phyloP scores from a whole-genome alignment of 1,140 invertebrate species.

The Drosophila ananassae region DNA sequence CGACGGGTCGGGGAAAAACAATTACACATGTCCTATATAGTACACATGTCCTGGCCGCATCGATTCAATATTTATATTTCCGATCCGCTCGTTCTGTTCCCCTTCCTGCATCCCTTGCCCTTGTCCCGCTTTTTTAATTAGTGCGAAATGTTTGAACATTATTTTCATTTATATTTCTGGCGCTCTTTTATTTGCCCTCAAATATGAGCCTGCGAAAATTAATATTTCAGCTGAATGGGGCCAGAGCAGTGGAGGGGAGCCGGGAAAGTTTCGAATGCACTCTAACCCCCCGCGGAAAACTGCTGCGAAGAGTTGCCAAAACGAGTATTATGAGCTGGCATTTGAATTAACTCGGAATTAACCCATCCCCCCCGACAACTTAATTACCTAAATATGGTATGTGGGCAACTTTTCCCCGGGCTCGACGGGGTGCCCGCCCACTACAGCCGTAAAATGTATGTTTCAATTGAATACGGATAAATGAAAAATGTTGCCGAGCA shows the following conservation, averaged over 20 bases:
- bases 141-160: conserved; percentile 76
- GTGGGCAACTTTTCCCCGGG: conserved; percentile 27
- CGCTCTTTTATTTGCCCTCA: conserved; percentile 62
- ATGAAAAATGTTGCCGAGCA: conserved; percentile 3
- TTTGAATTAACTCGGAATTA: conserved; percentile 57
- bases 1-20: conserved; percentile 52
- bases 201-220: conserved; percentile 51
- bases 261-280: conserved; percentile 6
- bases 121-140: conserved; percentile 64
- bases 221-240: conserved; percentile 42
- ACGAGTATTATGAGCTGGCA: conserved; percentile 49
- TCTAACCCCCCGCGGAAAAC: conserved; percentile 2
- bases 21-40: conserved; percentile 73
- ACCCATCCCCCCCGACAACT: neutral
- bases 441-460: conserved; percentile 3
- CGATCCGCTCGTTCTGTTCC: conserved; percentile 10
- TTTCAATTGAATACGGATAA: conserved; percentile 7
- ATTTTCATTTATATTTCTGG: conserved; percentile 65
- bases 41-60: conserved; percentile 23
- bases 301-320: conserved; percentile 39
- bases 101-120: neutral
- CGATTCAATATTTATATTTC: conserved; percentile 60
- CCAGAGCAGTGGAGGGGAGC: too few relatives aligned
- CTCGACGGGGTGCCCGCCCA: neutral
- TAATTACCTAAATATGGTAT: conserved; percentile 55